Percentiles rank a stretch among this genome's conserved stretches.
phyloP scores from a whole-genome alignment of 2,888 invertebrate genomes.

The Andrena fulva region DNA sequence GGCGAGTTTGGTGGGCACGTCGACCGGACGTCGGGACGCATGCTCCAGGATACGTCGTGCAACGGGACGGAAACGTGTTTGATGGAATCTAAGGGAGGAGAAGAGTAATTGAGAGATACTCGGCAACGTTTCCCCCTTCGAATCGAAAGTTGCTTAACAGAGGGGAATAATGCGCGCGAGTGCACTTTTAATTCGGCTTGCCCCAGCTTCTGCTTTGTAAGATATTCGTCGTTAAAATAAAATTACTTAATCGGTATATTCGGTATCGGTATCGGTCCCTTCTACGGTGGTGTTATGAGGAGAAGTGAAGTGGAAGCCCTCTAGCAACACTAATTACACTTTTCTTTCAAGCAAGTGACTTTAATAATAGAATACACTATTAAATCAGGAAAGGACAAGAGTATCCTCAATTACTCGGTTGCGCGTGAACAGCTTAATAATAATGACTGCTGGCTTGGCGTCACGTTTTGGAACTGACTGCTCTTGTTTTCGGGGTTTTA shows the following conservation, averaged over 20 bases:
- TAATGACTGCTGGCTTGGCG: too few relatives aligned
- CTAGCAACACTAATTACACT: too few relatives aligned
- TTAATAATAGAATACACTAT: too few relatives aligned
- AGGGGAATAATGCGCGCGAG: slow-evolving; percentile 19
- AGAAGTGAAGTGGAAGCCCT: too few relatives aligned
- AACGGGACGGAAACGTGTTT: slow-evolving; percentile 10
- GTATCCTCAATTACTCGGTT: too few relatives aligned
- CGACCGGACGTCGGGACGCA: slow-evolving; percentile 57
- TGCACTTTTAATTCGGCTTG: slow-evolving; percentile 6
- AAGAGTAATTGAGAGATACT: slow-evolving; percentile 24
- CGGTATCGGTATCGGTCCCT: too few relatives aligned
- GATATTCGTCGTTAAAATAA: background rate
- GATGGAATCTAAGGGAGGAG: slow-evolving; percentile 12
- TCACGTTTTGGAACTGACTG: too few relatives aligned
- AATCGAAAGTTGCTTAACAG: slow-evolving; percentile 22
- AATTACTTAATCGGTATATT: background rate
- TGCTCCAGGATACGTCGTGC: slow-evolving; percentile 51
- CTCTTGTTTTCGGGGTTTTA: too few relatives aligned
- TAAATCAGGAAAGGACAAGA: too few relatives aligned
- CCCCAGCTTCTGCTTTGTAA: background rate
- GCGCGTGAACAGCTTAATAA: too few relatives aligned
- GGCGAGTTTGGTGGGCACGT: slow-evolving; percentile 49
- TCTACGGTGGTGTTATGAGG: too few relatives aligned
- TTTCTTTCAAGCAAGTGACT: too few relatives aligned
- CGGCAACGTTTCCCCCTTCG: slow-evolving; percentile 9